These are phyloP conservation scores for Nannospalax galili DNA, from an alignment of 2,113 vertebrate genomes.

Conservation along the genomic window DNA sequence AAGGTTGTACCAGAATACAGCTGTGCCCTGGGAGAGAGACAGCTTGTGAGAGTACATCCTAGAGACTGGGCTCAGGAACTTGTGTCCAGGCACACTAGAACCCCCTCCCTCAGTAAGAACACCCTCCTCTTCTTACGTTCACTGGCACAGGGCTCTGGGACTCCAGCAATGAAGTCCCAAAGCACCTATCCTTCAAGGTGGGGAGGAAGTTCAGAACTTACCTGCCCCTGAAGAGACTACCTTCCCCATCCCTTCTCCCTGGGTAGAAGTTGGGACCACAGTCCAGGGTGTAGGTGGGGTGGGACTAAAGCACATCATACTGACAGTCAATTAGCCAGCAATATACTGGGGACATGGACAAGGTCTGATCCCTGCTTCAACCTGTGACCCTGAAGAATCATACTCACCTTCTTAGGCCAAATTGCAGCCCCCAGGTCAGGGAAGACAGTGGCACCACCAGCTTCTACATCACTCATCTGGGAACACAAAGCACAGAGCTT, in stretches of 20 bases:
- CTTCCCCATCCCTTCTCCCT: background rate
- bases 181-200: background rate
- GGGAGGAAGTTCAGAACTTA: background rate
- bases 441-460: constrained; percentile 97
- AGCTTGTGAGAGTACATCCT: background rate
- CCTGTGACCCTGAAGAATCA: background rate
- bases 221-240: background rate
- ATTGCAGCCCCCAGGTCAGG: constrained; percentile 97
- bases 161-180: background rate
- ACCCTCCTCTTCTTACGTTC: background rate
- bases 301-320: background rate
- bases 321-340: background rate
- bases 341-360: background rate
- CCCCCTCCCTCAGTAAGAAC: background rate
- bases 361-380: background rate
- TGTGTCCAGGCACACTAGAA: background rate
- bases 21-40: constrained; percentile 91
- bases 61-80: background rate
- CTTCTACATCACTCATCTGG: constrained; percentile 98
- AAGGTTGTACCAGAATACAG: constrained; percentile 99
- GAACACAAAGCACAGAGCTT: constrained; percentile 76
- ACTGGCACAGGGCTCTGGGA: background rate
- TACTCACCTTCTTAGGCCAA: constrained; percentile 93
- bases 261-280: background rate
- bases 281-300: background rate